Evolutionary conservation across 2,888 invertebrate genomes (phyloP).

Genomic region (Cheilosia pagana): DNA sequence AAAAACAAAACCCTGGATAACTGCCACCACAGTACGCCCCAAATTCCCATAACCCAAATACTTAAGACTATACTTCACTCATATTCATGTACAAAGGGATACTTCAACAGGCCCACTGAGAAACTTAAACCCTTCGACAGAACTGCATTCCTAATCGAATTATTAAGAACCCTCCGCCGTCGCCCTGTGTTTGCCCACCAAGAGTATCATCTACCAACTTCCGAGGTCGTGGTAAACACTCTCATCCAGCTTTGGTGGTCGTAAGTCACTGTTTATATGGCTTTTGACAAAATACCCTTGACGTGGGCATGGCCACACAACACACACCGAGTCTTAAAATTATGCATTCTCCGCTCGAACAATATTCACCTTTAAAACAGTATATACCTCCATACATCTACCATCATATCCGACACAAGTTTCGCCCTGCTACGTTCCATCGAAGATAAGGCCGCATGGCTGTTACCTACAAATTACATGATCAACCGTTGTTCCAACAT

Average conservation of each 20-base stretch:
- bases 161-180: constrained; percentile 4
- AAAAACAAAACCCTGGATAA: too few species aligned
- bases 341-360: background rate
- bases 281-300: constrained; percentile 32
- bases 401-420: constrained; percentile 32
- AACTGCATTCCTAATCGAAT: constrained; percentile 30
- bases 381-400: background rate
- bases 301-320: background rate
- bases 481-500: constrained; percentile 57
- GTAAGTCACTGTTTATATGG: too few species aligned
- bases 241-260: background rate
- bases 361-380: background rate
- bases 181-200: constrained; percentile 6
- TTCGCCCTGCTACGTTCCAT: constrained; percentile 24
- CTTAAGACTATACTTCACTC: background rate
- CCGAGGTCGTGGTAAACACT: background rate
- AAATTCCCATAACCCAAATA: constrained; percentile 12
- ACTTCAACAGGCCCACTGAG: background rate
- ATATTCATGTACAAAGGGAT: background rate
- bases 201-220: background rate
- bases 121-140: constrained; percentile 6
- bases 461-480: constrained; percentile 46
- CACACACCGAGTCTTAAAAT: background rate
- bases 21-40: too few species aligned
- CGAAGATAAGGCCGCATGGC: constrained; percentile 46